Evolutionary conservation across 2,797 vertebrate species (phyloP).

Genomic region (Acanthornis magna): DNA sequence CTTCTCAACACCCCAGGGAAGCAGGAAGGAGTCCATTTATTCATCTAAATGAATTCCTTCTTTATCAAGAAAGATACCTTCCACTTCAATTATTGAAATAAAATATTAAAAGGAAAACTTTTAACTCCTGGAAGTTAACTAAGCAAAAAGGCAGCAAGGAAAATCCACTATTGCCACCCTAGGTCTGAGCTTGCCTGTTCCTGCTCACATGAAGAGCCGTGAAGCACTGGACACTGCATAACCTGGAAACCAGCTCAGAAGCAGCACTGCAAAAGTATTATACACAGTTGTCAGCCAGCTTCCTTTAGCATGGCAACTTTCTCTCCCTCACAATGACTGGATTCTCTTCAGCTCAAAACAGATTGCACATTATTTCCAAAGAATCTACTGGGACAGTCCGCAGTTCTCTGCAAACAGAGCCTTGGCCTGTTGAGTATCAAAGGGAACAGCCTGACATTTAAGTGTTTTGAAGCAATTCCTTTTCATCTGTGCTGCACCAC

Average conservation of each 20-base stretch:
- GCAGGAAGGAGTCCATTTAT: not conserved
- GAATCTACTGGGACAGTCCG: not conserved
- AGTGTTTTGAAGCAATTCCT: not conserved
- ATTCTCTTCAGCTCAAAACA: not conserved
- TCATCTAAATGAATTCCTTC: not conserved
- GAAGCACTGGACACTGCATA: not conserved
- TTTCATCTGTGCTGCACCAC: not conserved
- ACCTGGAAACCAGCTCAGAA: not conserved
- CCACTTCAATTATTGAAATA: not conserved
- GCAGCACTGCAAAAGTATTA: not conserved
- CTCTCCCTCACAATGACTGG: not conserved
- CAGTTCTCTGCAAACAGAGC: not conserved
- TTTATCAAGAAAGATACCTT: not conserved
- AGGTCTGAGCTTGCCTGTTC: not conserved
- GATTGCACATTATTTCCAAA: not conserved
- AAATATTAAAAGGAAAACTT: not conserved
- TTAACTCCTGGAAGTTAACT: not conserved
- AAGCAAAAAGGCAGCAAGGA: not conserved
- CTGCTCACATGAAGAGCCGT: not conserved
- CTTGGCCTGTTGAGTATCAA: fast-evolving
- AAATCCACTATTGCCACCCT: not conserved
- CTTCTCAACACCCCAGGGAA: not conserved
- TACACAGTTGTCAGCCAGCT: not conserved
- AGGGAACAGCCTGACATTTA: not conserved
- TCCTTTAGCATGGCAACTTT: not conserved